Evolutionary conservation across 2,797 vertebrate species (phyloP), one percentile per base, ranked within the genome.

Genomic region (Ficedula albicollis): DNA sequence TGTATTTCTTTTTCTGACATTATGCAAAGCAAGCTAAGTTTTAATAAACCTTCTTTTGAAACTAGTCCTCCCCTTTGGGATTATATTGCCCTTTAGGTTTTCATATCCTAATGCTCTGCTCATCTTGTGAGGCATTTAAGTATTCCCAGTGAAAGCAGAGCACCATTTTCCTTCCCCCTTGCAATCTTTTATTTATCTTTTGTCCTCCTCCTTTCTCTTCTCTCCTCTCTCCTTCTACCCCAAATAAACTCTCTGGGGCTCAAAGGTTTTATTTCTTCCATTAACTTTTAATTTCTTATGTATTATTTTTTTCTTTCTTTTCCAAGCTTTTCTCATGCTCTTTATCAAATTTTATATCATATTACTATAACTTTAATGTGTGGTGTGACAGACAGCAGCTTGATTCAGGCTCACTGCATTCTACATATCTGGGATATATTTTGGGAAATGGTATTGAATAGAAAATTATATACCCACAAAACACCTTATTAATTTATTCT

Each of bases 11-110:
- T 79, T 85, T 82, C 81, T 95, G 76, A 51, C 74, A 74, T 70
- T 96, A 95, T 88, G 54, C 78, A 95, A 93, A 95, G 77, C 72
- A 80, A 91, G 48, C 80, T 63, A 92, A 91, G 84, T 93, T 89
- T 95, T 94, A 93, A 93, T 95, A 96, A 92, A 92, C 84, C 89
- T 93, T 82, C 94, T 94, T 96, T 94, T 90, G 85, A 96, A 97
- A 94, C 38, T 76, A 89, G 59, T 78, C 59, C 34, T 97, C 54
- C 91, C 80, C 77, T 84, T 82, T 85, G 95, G 85, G 87, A 95
- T 94, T 95, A 95, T 84, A 86, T 75, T 79, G 93, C 72, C 80
- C 81, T 96, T 94, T 90, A 93, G 92, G 72, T 96, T 95, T 96
- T 93, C 84, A 88, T 84, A 94, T 94, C 77, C 66, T 88, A 74